A percentile compares a stretch with the other conserved stretches of the same genome.
Conservation (phyloP, 1,140 invertebrate genomes). For the Drosophila trapezifrons region DNA sequence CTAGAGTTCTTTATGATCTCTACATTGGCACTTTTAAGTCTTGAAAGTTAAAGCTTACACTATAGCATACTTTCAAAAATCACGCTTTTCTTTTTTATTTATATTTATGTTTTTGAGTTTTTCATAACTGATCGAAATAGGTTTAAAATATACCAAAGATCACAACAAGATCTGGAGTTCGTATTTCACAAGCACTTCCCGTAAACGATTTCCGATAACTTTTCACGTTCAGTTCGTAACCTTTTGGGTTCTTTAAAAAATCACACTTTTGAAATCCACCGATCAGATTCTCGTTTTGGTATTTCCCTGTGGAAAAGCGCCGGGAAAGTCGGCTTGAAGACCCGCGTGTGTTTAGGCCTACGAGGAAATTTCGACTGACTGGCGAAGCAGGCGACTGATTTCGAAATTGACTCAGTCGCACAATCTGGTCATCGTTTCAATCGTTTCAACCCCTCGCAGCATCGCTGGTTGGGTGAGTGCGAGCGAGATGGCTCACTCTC, state of each 20-base stretch:
- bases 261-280: constrained; percentile 15
- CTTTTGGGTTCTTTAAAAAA: background rate
- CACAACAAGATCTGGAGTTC: background rate
- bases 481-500: constrained; percentile 17
- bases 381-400: constrained; percentile 72
- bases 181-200: constrained; percentile 9
- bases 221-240: background rate
- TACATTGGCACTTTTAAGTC: constrained; percentile 1
- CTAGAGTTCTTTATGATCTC: background rate
- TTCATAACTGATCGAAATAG: background rate
- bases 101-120: background rate
- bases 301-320: constrained; percentile 21
- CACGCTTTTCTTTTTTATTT: background rate
- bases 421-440: constrained; percentile 56
- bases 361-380: constrained; percentile 41
- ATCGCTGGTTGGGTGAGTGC: constrained; percentile 21
- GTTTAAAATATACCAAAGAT: background rate
- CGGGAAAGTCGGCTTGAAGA: constrained; percentile 19
- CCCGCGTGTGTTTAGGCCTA: constrained; percentile 83
- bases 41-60: background rate
- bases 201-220: constrained; percentile 12
- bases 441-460: constrained; percentile 53
- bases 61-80: background rate
- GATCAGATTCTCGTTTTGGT: constrained; percentile 21
- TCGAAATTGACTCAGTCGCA: constrained; percentile 74